Percentiles rank a stretch among this genome's conserved stretches.
These are phyloP conservation scores for Ommatoiulus sabulosus DNA, from an alignment of 2,888 invertebrate genomes.

Conservation along the genomic window DNA sequence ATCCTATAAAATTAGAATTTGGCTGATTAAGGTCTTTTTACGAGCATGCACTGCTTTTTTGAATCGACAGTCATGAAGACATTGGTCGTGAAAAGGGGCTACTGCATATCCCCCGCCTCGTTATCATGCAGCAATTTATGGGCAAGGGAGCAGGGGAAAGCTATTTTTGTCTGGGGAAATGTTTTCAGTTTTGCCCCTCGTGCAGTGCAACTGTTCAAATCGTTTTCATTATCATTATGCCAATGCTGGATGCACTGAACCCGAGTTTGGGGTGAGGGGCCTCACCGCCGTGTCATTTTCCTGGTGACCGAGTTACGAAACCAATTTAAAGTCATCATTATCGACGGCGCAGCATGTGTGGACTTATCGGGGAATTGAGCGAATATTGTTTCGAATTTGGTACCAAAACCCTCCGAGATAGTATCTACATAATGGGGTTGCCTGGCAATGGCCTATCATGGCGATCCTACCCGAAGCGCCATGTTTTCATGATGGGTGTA, in stretches of 20 bases:
- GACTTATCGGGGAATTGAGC: background rate
- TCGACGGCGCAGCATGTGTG: background rate
- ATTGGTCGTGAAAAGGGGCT: background rate
- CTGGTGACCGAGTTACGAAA: background rate
- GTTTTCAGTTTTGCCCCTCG: background rate
- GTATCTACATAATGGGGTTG: background rate
- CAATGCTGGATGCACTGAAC: background rate
- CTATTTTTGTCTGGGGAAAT: slow-evolving; percentile 29
- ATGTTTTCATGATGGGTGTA: background rate
- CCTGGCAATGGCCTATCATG: background rate
- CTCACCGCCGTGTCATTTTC: background rate
- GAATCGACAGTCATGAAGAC: background rate
- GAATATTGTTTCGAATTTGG: background rate
- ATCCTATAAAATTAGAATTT: background rate
- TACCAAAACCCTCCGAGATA: background rate
- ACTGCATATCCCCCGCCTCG: slow-evolving; percentile 4
- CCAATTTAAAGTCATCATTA: slow-evolving; percentile 12
- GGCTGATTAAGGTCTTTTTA: too few relatives aligned
- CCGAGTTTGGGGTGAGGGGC: background rate
- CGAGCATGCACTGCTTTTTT: too few relatives aligned
- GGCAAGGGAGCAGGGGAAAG: background rate
- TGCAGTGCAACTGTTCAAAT: background rate
- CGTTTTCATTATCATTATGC: background rate
- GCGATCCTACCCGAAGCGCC: background rate
- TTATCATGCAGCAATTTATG: background rate